These are phyloP conservation scores for Virgularia gustaviana DNA, from an alignment of 92 coral and sea anemone genomes.

Conservation along the genomic window DNA sequence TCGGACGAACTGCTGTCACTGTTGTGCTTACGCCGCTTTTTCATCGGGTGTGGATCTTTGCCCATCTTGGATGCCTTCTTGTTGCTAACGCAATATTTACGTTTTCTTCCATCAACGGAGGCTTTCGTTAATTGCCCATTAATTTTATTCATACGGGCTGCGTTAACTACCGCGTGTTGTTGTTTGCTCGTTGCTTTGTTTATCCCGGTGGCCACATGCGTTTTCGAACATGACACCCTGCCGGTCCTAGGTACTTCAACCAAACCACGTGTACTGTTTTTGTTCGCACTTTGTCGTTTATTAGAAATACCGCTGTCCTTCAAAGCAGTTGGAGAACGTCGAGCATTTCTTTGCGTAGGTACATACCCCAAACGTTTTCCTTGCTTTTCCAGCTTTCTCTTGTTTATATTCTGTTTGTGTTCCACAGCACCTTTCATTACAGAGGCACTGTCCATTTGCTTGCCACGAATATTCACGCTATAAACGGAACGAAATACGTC, in stretches of 20 bases:
- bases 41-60: too few relatives aligned
- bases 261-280: constrained; percentile 30
- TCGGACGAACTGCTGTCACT: constrained; percentile 10
- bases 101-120: background rate
- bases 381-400: background rate
- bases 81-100: too few relatives aligned
- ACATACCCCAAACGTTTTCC: background rate
- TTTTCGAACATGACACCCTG: background rate
- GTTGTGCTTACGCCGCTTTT: constrained; percentile 10
- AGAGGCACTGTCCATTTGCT: background rate
- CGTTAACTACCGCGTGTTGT: constrained; percentile 4
- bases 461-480: background rate
- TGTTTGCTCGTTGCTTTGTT: constrained; percentile 11
- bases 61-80: too few relatives aligned
- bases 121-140: background rate
- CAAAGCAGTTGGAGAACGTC: too few relatives aligned
- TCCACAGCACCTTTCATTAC: background rate
- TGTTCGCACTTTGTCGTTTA: too few relatives aligned
- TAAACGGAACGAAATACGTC: constrained; percentile 20
- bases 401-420: background rate
- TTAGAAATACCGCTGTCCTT: too few relatives aligned
- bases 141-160: background rate
- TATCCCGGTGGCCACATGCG: constrained; percentile 16
- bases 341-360: too few relatives aligned
- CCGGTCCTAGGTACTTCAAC: background rate